Evolutionary conservation across 1,140 invertebrate genomes (phyloP), one percentile per base, ranked within the genome.

Genomic region (Drosophila yakuba): DNA sequence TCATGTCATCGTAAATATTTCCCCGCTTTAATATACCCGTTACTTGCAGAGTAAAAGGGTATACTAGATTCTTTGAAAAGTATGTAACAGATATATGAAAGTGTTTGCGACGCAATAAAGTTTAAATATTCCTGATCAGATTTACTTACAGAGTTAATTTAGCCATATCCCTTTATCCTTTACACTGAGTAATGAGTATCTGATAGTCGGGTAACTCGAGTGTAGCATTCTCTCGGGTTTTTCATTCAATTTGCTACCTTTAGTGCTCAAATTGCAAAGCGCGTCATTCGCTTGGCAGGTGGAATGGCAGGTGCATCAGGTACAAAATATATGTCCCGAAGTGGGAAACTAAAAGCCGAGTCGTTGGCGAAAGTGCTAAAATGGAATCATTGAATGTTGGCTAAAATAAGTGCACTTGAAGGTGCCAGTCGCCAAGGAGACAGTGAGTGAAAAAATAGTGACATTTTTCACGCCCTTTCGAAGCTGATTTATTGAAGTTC

Each of bases 1-100:
- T 39, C 50, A 59, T 60, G 80, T 84, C 75, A 83, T 83, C 48
- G 56, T 62, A 45, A 28, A 52, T 59, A 52, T 44, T 60, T 41
- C 45, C 43, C 23, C 54, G 20, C 55, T 52, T 71, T 48, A 71
- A 4, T 25, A 4, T 25, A 25, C 25, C 25, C 25, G 25, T 0
- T 25, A 4, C 25, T 25, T 4, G 25, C 0, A 25, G 25, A 5
- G 25, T 25, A 25, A 25, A 25, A 4, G 25, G 25, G 25, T 25
- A 25, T 25, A 25, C 4, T 25, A 25, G 25, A 4, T 25, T 25
- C 25, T 0, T 25, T 25, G 25, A 25, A 4, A 25, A 4, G 25
- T 5, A 25, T 25, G 25, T 25, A 25, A 25, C 25, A 25, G 4
- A 25, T 25, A 25, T 4, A 25, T 4, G 25, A 25, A 4, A 25